Percentiles rank a stretch among this genome's conserved stretches.
Conservation (phyloP, 2,888 invertebrate genomes). For the Heliconius erato region DNA sequence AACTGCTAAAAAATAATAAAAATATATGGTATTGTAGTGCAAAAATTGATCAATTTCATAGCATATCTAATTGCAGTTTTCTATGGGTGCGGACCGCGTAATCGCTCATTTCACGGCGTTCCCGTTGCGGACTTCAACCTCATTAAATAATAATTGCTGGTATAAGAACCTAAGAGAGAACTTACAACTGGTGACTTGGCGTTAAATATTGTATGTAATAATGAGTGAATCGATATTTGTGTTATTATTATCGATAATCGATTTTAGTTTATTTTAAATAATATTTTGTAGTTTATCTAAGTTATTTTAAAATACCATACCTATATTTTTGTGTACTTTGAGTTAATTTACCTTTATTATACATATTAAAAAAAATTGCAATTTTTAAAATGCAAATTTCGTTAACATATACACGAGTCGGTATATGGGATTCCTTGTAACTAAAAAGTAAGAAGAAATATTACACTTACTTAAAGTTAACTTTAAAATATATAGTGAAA, state of each 20-base stretch:
- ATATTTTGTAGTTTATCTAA: too few relatives aligned
- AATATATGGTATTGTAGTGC: neutral
- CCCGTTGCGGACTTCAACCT: slow-evolving; percentile 73
- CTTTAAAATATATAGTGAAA: too few relatives aligned
- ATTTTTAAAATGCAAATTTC: too few relatives aligned
- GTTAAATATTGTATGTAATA: slow-evolving; percentile 42
- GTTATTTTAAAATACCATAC: too few relatives aligned
- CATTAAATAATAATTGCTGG: slow-evolving; percentile 76
- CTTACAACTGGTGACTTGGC: slow-evolving; percentile 44
- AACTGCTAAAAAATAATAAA: neutral
- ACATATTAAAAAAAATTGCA: too few relatives aligned
- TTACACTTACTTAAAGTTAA: too few relatives aligned
- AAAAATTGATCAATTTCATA: slow-evolving; percentile 24
- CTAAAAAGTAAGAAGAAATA: too few relatives aligned
- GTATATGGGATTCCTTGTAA: too few relatives aligned
- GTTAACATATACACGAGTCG: too few relatives aligned
- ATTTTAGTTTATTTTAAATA: neutral
- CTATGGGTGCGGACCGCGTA: slow-evolving; percentile 70
- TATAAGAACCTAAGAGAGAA: slow-evolving; percentile 55
- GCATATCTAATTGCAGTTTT: slow-evolving; percentile 60
- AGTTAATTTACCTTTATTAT: too few relatives aligned
- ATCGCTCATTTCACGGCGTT: slow-evolving; percentile 78
- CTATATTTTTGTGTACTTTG: too few relatives aligned
- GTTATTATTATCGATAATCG: neutral
- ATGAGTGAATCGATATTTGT: slow-evolving; percentile 22